Percentiles rank a stretch among this genome's conserved stretches.
Evolutionary conservation across 2,888 invertebrate species (phyloP).

Genomic region (Pollenia angustigena): DNA sequence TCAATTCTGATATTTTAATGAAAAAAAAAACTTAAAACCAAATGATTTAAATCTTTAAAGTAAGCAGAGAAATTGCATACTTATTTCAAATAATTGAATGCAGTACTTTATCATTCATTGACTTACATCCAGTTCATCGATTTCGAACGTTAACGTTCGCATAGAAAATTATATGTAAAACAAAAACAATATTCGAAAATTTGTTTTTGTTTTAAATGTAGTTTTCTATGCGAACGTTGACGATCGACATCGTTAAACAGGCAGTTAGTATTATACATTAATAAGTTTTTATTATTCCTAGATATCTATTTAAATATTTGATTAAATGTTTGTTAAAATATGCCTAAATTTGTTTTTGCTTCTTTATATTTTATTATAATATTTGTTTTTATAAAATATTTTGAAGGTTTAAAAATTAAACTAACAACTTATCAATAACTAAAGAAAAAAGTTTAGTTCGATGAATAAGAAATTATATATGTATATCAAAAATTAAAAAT

Average conservation of each 20-base stretch:
- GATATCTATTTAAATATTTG: conserved; percentile 10
- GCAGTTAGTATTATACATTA: background rate
- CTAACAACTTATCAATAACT: conserved; percentile 8
- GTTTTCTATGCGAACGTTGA: no score
- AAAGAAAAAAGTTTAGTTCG: background rate
- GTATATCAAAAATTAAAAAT: no score
- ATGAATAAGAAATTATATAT: conserved; percentile 1
- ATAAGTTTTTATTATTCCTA: background rate
- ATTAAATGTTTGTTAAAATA: conserved; percentile 28
- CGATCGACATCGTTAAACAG: no score
- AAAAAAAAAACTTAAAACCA: conserved; percentile 20
- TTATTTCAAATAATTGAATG: background rate
- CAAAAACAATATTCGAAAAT: no score
- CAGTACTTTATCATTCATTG: conserved; percentile 9
- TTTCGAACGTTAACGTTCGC: no score
- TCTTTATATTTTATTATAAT: conserved; percentile 14
- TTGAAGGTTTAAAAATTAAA: conserved; percentile 5
- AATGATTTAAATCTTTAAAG: conserved; percentile 25
- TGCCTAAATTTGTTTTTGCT: conserved; percentile 11
- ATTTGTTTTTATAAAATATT: conserved; percentile 37
- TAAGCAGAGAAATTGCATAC: conserved; percentile 7
- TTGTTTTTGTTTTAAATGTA: no score
- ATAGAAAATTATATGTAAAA: no score
- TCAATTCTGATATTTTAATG: background rate
- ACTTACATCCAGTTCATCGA: no score